Base-by-base conservation (phyloP, 2,113 vertebrate species). In the Eudyptes chrysolophus region DNA sequence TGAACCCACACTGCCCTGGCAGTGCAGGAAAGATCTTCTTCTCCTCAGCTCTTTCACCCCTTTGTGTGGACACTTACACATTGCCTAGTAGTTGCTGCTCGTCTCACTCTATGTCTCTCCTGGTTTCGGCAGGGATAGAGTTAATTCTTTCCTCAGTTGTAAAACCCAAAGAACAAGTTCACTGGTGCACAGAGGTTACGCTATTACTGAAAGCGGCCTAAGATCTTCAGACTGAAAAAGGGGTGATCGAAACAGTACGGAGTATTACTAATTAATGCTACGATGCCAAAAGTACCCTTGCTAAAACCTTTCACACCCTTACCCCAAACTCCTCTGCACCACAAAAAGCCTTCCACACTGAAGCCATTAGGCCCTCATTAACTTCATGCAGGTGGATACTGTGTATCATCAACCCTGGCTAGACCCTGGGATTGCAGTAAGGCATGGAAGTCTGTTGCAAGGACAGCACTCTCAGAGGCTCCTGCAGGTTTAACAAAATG, bases 1-100 rank as follows among this genome's bases (percentile, higher is more conserved):
- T 1, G 1, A 79, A 51, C 4, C 18, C 29, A 27, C 0, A 0
- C 17, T 1, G 1, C 27, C 79, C 16, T 8, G 22, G 11, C 52
- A 74, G 14, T 1, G 0, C 9, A 21, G 36, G 14, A 77, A 69
- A 74, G 1, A 6, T 40, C 6, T 40, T 42, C 5, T 57, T 89
- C 38, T 84, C 16, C 40, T 78, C 27, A 71, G 7, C 13, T 74
- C 22, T 55, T 75, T 79, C 57, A 79, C 24, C 8, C 14, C 30
- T 71, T 49, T 58, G 11, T 40, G 14, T 54, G 22, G 25, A 34
- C 34, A 85, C n/a, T 84, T 72, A 51, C 1, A 1, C 38, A 9
- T 21, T 60, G n/a, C 13, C 32, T 55, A 21, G 62, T 30, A 81
- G 20, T 3, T 84, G 36, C 34, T 5, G 8, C n/a, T 72, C 16